Evolutionary conservation across 2,888 invertebrate genomes (phyloP).

Genomic region (Trachelus stipa): DNA sequence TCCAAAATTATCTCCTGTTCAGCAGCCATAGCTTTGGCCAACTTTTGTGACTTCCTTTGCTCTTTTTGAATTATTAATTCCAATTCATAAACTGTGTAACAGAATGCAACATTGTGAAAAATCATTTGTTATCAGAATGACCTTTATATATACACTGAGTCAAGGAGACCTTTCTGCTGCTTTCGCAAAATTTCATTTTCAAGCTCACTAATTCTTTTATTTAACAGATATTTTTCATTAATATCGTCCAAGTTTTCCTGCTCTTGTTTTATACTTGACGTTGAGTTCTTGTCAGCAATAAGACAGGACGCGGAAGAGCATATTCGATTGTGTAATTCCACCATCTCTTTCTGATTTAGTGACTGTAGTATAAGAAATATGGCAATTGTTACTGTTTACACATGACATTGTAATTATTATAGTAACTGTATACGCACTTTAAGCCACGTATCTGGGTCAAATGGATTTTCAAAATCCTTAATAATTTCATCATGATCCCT

Average conservation of each 20-base stretch:
- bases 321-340: constrained; percentile 41
- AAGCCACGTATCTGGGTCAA: constrained; percentile 44
- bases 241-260: constrained; percentile 23
- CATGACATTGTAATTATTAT: not conserved
- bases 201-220: constrained; percentile 19
- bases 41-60: constrained; percentile 10
- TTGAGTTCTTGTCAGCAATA: constrained; percentile 20
- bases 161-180: constrained; percentile 16
- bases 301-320: constrained; percentile 29
- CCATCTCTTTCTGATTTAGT: constrained; percentile 37
- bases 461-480: constrained; percentile 31
- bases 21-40: not conserved
- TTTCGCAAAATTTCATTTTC: constrained; percentile 24
- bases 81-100: constrained; percentile 13
- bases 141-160: not conserved
- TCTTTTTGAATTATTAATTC: constrained; percentile 12
- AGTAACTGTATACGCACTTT: constrained; percentile 27
- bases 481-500: constrained; percentile 42
- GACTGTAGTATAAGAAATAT: constrained; percentile 31
- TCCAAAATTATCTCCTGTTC: constrained; percentile 8
- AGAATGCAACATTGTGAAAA: not conserved
- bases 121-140: not conserved
- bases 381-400: not conserved
- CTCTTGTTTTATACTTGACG: constrained; percentile 28
- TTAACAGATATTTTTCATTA: constrained; percentile 14